Evolutionary conservation across 2,797 vertebrate genomes (phyloP).

Genomic region (Siniperca scherzeri): DNA sequence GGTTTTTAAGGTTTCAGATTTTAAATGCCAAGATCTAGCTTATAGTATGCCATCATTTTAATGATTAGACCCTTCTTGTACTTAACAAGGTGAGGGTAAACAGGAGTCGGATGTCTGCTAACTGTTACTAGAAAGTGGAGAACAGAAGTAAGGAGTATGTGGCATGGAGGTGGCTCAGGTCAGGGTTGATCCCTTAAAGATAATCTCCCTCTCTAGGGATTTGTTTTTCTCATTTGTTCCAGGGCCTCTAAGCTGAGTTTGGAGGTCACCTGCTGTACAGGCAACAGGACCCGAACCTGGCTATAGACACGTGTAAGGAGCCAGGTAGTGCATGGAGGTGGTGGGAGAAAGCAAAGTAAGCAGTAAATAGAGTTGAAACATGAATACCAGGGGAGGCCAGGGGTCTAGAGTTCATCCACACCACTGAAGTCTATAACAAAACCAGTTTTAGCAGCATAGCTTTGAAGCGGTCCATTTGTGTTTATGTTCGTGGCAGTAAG

Average conservation of each 20-base stretch:
- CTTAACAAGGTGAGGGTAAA: conserved; percentile 40
- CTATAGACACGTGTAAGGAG: conserved; percentile 51
- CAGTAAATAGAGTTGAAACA: conserved; percentile 58
- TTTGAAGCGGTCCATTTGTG: conserved; percentile 76
- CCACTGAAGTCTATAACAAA: conserved; percentile 73
- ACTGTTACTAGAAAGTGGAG: conserved; percentile 70
- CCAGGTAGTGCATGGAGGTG: conserved; percentile 42
- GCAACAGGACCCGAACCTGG: conserved; percentile 51
- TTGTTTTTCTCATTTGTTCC: conserved; percentile 86
- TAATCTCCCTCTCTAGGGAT: conserved; percentile 86
- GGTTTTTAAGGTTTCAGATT: conserved; percentile 38
- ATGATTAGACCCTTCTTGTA: conserved; percentile 21
- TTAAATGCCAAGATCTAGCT: conserved; percentile 43
- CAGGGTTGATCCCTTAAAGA: conserved; percentile 83
- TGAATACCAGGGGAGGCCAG: conserved; percentile 53
- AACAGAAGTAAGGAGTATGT: conserved; percentile 64
- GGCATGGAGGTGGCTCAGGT: conserved; percentile 74
- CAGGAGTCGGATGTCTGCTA: conserved; percentile 20
- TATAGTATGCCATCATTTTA: conserved; percentile 20
- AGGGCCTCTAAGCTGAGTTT: conserved; percentile 80
- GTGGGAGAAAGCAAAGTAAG: conserved; percentile 51
- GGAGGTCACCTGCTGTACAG: conserved; percentile 81
- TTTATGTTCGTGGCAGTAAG: conserved; percentile 74
- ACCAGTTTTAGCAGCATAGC: conserved; percentile 67
- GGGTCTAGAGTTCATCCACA: conserved; percentile 76